Evolutionary conservation across 2,797 vertebrate species (phyloP).

Genomic region (Sphenodon punctatus): DNA sequence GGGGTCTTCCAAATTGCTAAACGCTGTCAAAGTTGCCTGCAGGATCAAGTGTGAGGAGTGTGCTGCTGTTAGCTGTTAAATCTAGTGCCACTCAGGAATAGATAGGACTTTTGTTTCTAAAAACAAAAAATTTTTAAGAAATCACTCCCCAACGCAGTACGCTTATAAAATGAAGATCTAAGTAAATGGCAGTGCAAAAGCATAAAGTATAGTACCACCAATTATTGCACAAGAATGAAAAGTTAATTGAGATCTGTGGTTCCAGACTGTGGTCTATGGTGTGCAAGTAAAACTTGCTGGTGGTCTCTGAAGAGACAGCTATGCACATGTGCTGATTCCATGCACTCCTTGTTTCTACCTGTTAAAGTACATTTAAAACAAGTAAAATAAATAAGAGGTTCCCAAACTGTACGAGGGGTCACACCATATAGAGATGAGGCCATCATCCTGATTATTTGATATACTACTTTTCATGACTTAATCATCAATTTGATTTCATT

Average conservation of each 20-base stretch:
- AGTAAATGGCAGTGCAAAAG: neutral
- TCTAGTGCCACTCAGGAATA: conserved; percentile 61
- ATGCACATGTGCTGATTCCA: neutral
- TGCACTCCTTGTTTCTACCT: neutral
- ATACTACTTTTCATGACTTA: too few species aligned
- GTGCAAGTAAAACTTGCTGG: neutral
- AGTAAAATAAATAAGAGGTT: too few species aligned
- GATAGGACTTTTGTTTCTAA: conserved; percentile 47
- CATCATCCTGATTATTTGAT: too few species aligned
- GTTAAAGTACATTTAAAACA: accelerated
- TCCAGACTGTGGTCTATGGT: too few species aligned
- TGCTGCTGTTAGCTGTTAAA: conserved; percentile 61
- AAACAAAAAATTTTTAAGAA: neutral
- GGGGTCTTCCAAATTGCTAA: conserved; percentile 51
- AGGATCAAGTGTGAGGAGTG: conserved; percentile 59
- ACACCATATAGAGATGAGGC: too few species aligned
- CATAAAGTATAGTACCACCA: neutral
- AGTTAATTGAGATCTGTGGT: neutral
- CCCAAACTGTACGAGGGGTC: too few species aligned
- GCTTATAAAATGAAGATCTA: conserved; percentile 10
- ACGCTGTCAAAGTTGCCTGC: conserved; percentile 60
- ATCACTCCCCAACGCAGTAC: neutral
- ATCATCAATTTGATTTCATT: too few species aligned
- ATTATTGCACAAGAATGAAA: neutral
- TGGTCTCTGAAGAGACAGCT: neutral